A percentile compares a stretch with the other conserved stretches of the same genome.
Conservation (phyloP, 2,797 vertebrate genomes). For the Sebastes dallii region DNA sequence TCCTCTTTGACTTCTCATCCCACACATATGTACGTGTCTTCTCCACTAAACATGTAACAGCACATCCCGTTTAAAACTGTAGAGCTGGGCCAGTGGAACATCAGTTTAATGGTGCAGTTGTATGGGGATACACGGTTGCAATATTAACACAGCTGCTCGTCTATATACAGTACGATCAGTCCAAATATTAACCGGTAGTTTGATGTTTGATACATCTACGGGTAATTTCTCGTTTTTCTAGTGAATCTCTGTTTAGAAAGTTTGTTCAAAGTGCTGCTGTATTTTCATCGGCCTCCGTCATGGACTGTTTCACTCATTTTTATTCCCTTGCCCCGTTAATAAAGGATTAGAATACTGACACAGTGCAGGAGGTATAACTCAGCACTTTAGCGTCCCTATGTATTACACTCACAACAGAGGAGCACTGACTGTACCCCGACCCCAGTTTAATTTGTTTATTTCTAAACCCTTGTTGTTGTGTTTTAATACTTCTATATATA, state of each 20-base stretch:
- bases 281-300: slow-evolving; percentile 24
- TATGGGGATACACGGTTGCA: slow-evolving; percentile 1
- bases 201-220: not conserved
- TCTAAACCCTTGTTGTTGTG: not conserved
- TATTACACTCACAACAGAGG: not conserved
- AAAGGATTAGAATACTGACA: slow-evolving; percentile 40
- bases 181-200: not conserved
- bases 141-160: not conserved
- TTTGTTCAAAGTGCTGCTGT: not conserved
- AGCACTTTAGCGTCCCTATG: slow-evolving; percentile 8
- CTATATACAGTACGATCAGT: not conserved
- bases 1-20: not conserved
- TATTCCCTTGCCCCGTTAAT: slow-evolving; percentile 37
- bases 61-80: not conserved
- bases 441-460: not conserved
- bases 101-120: not conserved
- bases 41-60: not conserved
- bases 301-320: slow-evolving; percentile 44
- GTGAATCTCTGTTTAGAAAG: not conserved
- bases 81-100: not conserved
- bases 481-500: not conserved
- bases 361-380: slow-evolving; percentile 19
- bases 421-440: not conserved
- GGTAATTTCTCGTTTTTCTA: not conserved
- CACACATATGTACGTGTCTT: not conserved